Evolutionary conservation across 2,888 invertebrate species (phyloP), one percentile per base, ranked within the genome.

Genomic region (Leptopilina drosophilae): DNA sequence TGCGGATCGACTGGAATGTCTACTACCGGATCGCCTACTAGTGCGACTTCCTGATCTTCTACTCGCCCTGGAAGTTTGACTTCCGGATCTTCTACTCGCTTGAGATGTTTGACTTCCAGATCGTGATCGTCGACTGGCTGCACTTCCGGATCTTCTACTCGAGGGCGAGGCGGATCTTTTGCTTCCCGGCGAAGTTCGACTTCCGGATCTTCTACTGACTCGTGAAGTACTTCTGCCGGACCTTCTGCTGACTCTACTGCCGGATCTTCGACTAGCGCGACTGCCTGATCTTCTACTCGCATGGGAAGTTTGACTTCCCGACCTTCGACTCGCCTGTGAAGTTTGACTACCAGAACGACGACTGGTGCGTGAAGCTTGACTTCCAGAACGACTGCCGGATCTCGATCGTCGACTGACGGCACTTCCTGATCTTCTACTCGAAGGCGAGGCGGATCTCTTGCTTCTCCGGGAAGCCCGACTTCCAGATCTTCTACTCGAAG

Each of bases 361-460:
- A 87, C 91, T 85, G 81, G 87, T 76, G 85, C 87, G 81, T 84
- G 86, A 92, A n/a, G 88, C 87, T 67, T 85, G 89, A 5, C 93
- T 93, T 15, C 92, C 89, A 78, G 90, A 90, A 64, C 85, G 89
- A 5, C 93, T 93, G 15, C 92, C 89, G 77, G 90, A 90, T 78
- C 88, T 81, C 40, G 88, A 88, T 33, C 84, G 80, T 40, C 85
- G 85, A 73, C 87, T 86, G 80, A 78, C 2, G 88, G 20, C 20
- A 20, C 93, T 93, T 15, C 92, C 89, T 77, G 90, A 90, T 78
- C 88, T 80, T 53, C 84, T 83, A 40, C 85, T 84, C 26, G 82
- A 15, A 0, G 56, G 76, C 78, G 86, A 86, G 8, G 80, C 85
- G 4, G 87, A 90, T 81, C 85, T 83, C 20, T 79, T 84, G 79